Base-by-base conservation (phyloP, 2,797 vertebrate species). In the Galagoides demidoff region DNA sequence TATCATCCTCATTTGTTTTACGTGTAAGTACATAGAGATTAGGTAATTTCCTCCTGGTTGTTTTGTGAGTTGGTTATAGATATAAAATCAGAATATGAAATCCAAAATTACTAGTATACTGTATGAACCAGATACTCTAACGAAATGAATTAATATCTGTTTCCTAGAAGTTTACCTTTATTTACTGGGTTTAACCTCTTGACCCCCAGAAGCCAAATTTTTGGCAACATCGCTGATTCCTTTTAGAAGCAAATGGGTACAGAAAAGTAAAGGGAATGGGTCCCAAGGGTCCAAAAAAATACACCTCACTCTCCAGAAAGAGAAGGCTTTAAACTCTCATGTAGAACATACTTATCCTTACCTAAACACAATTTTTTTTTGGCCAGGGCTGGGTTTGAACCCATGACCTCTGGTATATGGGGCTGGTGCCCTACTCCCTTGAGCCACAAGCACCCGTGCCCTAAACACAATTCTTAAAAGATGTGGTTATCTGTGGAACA, bases 81-180 rank as follows among this genome's bases (percentile, higher is more conserved):
- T 29, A 16, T 16, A 85, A 96, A 76, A 64, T 79, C 64, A 85
- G 66, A 81, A 87, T 87, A 61, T 57, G 63, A 94, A 78, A 92
- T 57, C 52, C 77, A 79, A 23, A 83, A 57, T 81, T 82, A 84
- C 37, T 43, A 55, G 16, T 7, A n/a, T 22, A 79, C 17, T 45
- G 13, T 6, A 34, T 76, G 78, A 90, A 68, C 45, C 66, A 78
- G 52, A 94, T 79, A 90, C 34, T 88, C 9, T 20, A 82, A 92
- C 52, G 88, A 83, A 94, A 86, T n/a, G 43, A 82, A 73, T 68
- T 90, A 74, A 76, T 49, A 52, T 76, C n/a, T 73, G 61, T 55
- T 92, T 93, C 49, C 45, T 68, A 84, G 14, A 79, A 55, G 27
- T 92, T 91, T 85, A 57, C 68, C 70, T 85, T 85, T 77, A n/a